Evolutionary conservation across 1,140 invertebrate species (phyloP).

Genomic region (Drosophila athabasca): DNA sequence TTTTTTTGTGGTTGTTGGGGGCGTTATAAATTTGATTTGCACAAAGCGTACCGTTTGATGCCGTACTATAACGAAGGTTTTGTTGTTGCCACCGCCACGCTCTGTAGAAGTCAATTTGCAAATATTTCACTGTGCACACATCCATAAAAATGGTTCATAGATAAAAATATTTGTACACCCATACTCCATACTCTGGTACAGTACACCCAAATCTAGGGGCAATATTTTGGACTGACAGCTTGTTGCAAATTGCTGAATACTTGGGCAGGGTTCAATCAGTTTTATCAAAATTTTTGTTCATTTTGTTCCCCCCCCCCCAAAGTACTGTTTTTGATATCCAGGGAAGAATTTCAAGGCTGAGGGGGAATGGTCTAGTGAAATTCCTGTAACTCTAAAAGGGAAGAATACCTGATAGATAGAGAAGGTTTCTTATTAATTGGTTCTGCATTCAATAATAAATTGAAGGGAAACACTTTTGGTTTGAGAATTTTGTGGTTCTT

Average conservation of each 20-base stretch:
- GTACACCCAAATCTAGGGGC: constrained; percentile 16
- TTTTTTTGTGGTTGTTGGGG: not conserved
- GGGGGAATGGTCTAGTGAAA: not conserved
- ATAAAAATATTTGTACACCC: constrained; percentile 40
- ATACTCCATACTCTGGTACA: not conserved
- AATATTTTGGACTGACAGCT: constrained; percentile 46
- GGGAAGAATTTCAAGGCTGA: not conserved
- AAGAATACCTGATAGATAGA: too few relatives aligned
- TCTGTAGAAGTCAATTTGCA: constrained; percentile 58
- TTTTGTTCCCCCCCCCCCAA: constrained; percentile 1
- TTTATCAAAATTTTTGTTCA: not conserved
- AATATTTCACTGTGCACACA: constrained; percentile 44
- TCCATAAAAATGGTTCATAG: constrained; percentile 39
- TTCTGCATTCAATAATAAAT: too few relatives aligned
- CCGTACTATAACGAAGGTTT: constrained; percentile 2
- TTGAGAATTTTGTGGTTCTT: too few relatives aligned
- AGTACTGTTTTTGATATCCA: not conserved
- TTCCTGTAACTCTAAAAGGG: too few relatives aligned
- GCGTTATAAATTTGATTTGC: constrained; percentile 58
- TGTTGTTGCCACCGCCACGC: constrained; percentile 39
- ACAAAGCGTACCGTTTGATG: constrained; percentile 46
- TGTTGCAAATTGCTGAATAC: constrained; percentile 48
- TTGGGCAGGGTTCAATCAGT: constrained; percentile 39
- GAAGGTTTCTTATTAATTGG: too few relatives aligned
- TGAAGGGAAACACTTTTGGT: too few relatives aligned